These are phyloP conservation scores for Sander lucioperca DNA, from an alignment of 2,113 vertebrate genomes.

Conservation along the genomic window DNA sequence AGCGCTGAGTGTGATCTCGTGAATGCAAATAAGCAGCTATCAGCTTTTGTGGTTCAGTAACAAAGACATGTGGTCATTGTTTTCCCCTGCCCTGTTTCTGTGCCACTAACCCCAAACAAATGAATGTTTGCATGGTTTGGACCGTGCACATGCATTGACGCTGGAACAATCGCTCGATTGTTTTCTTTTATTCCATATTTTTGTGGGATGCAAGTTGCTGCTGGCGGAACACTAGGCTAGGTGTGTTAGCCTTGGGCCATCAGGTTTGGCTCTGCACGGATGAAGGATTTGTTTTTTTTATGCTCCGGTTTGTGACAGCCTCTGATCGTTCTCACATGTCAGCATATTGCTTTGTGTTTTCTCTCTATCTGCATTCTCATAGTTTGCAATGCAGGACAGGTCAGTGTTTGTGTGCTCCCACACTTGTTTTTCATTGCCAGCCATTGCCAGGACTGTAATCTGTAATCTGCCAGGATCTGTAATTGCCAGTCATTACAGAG, in stretches of 20 bases:
- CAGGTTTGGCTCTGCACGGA: constrained; percentile 26
- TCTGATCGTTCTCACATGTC: constrained; percentile 66
- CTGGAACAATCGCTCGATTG: constrained; percentile 61
- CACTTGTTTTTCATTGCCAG: constrained; percentile 60
- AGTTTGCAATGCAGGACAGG: constrained; percentile 42
- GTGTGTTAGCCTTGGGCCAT: constrained; percentile 34
- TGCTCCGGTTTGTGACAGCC: constrained; percentile 52
- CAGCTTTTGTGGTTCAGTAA: constrained; percentile 72
- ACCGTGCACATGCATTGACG: constrained; percentile 49
- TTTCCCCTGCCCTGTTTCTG: constrained; percentile 64
- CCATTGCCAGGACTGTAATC: too few relatives aligned
- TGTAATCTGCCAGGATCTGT: too few relatives aligned
- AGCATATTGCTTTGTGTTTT: constrained; percentile 71
- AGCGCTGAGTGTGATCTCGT: constrained; percentile 69
- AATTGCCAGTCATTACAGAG: constrained; percentile 11
- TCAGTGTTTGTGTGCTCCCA: constrained; percentile 26
- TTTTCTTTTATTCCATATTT: constrained; percentile 62
- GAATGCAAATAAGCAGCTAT: constrained; percentile 76
- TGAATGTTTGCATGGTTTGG: constrained; percentile 64
- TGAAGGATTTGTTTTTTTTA: constrained; percentile 54
- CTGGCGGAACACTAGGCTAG: constrained; percentile 9
- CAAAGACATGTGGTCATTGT: constrained; percentile 77
- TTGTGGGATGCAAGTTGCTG: constrained; percentile 41
- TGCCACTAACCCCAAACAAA: constrained; percentile 70
- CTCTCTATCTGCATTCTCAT: constrained; percentile 36